Evolutionary conservation across 2,797 vertebrate species (phyloP).

Genomic region (Neomorphus geoffroyi): DNA sequence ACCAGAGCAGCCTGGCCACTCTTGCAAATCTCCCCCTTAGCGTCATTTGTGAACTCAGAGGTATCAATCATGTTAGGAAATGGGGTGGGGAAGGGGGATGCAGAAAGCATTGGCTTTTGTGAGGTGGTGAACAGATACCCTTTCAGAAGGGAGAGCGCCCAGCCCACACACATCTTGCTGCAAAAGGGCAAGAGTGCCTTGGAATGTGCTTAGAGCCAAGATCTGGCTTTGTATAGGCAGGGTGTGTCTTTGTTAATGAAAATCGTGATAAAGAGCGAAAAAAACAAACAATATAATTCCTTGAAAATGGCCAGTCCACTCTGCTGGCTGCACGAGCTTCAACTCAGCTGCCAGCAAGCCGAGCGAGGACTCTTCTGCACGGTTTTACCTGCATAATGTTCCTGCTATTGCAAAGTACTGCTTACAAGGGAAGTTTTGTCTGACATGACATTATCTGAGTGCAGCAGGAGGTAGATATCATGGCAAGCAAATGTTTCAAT

Average conservation of each 20-base stretch:
- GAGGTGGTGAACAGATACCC: constrained; percentile 48
- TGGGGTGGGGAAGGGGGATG: background rate
- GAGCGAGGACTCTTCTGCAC: background rate
- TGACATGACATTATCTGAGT: background rate
- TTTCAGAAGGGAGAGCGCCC: constrained; percentile 55
- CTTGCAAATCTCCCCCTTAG: background rate
- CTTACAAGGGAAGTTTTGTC: background rate
- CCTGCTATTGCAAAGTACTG: background rate
- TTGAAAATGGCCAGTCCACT: background rate
- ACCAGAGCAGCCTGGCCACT: background rate
- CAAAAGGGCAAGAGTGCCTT: constrained; percentile 64
- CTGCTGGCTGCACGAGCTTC: background rate
- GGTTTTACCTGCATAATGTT: background rate
- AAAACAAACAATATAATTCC: constrained; percentile 38
- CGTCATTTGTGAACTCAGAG: background rate
- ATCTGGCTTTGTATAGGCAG: constrained; percentile 43
- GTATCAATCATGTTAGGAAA: background rate
- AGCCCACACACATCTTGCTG: constrained; percentile 53
- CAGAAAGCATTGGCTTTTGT: constrained; percentile 7
- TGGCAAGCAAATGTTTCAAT: background rate
- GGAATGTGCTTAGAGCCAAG: constrained; percentile 67
- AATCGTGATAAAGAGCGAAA: background rate
- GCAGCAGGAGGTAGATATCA: background rate
- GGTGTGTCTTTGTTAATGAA: constrained; percentile 42
- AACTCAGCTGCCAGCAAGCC: background rate